Percentiles rank a stretch among this genome's conserved stretches.
Evolutionary conservation across 2,113 vertebrate species (phyloP).

Genomic region (Willisornis vidua): DNA sequence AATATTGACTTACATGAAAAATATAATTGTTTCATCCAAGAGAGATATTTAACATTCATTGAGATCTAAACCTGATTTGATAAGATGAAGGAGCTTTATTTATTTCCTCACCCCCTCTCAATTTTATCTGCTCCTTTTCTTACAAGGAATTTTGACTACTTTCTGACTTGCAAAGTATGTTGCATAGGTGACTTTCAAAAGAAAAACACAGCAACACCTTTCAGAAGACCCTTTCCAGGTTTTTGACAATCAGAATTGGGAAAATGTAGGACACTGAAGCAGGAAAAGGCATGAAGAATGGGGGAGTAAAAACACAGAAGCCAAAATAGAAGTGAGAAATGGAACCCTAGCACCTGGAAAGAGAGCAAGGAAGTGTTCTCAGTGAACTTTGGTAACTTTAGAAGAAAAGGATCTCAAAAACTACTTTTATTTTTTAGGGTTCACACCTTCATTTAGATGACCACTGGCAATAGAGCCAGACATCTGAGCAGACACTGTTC

Average conservation of each 20-base stretch:
- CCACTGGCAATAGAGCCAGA: neutral
- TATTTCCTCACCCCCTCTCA: neutral
- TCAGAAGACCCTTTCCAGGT: neutral
- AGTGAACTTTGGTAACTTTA: neutral
- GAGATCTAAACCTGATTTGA: neutral
- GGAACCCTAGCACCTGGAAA: neutral
- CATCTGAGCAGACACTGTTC: neutral
- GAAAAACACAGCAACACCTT: neutral
- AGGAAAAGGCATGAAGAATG: neutral
- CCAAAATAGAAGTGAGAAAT: slow-evolving; percentile 40
- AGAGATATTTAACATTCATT: neutral
- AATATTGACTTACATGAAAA: neutral
- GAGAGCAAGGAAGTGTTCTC: neutral
- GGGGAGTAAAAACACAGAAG: neutral
- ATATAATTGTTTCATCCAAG: neutral
- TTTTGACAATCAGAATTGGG: neutral
- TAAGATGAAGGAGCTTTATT: neutral
- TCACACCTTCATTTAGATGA: neutral
- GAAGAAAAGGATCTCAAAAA: neutral
- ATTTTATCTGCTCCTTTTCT: neutral
- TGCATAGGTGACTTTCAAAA: neutral
- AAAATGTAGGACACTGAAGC: slow-evolving; percentile 7
- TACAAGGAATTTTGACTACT: neutral
- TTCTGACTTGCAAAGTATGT: neutral
- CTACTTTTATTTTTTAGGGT: neutral